phyloP scores from a whole-genome alignment of 2,113 vertebrate genomes.

The Corythornis cristatus region DNA sequence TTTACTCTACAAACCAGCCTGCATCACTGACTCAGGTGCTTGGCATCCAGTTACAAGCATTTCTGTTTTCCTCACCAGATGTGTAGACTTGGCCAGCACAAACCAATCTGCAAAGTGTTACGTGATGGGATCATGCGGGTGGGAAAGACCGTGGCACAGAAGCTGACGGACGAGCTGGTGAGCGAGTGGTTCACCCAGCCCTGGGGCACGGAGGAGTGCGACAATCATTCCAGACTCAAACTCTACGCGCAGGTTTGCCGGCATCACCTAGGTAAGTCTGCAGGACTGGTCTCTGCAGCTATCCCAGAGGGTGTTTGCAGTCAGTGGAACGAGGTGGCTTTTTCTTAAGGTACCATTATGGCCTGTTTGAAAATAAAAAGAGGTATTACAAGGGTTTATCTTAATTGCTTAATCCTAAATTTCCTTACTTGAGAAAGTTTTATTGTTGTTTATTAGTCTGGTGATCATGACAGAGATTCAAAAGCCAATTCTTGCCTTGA shows the following conservation, averaged over 20 bases:
- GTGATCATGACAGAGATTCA: not conserved
- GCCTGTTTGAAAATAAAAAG: not conserved
- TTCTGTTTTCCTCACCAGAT: slow-evolving; percentile 76
- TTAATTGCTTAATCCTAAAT: not conserved
- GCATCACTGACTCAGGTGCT: not conserved
- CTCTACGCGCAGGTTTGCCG: slow-evolving; percentile 93
- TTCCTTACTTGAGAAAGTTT: not conserved
- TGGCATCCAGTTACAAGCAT: not conserved
- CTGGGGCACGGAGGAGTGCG: slow-evolving; percentile 88
- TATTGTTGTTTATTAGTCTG: not conserved
- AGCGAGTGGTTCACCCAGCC: slow-evolving; percentile 90
- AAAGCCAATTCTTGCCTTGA: not conserved
- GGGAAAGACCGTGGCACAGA: slow-evolving; percentile 79
- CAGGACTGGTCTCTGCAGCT: not conserved
- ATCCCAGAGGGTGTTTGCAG: not conserved
- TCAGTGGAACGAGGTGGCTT: not conserved
- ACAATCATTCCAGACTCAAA: slow-evolving; percentile 94
- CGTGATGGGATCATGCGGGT: slow-evolving; percentile 91
- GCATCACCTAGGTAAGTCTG: slow-evolving; percentile 87
- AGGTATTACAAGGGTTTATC: not conserved
- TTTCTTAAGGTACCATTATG: not conserved
- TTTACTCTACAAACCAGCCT: not conserved
- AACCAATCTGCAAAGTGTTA: slow-evolving; percentile 92
- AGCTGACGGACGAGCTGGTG: slow-evolving; percentile 84
- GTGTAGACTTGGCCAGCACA: slow-evolving; percentile 94